Base-by-base conservation (phyloP, 2,797 vertebrate species). In the Molossus molossus region DNA sequence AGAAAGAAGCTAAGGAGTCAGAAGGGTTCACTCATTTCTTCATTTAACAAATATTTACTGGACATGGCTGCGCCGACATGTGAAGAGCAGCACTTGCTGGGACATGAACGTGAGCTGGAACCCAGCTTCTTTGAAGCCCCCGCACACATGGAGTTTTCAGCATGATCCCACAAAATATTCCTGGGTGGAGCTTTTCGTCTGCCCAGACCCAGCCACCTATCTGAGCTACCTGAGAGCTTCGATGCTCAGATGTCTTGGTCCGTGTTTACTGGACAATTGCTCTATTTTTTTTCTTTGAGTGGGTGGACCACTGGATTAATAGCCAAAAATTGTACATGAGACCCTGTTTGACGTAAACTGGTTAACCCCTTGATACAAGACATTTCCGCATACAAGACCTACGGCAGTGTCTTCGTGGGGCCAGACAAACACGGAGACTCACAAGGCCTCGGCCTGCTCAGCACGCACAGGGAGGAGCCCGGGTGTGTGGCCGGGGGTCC, bases 21-120 rank as follows among this genome's bases (percentile, higher is more conserved):
- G 40, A 79, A 93, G 23, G 18, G 14, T 67, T 87, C 48, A 25
- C 81, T 75, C 70, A 37, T 87, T 86, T 94, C 93, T 93, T 92
- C 77, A 94, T 73, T 58, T 18, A 60, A 37, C 70, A 91, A 80
- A 15, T 80, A 62, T 95, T 89, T 72, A 93, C 17, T 73, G 80
- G 18, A 29, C 1, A 9, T 45, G 21, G 27, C 45, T 53, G 18
- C 27, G 79, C 21, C 91, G 37, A 29, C 60, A 37, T 10, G 13
- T 3, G 33, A 17, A 29, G 6, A 57, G 27, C 33, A 6, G 67
- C 9, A 9, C 70, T 65, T 50, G 81, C 40, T 55, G 21, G 3
- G 60, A 65, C 80, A 57, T 17, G 58, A 9, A 13, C 12, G 72
- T 11, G 23, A 21, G 17, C 17, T 64, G 10, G 48, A 29, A 21